Conservation (phyloP, 2,888 invertebrate genomes). For the Eudasyphora cyanicolor region DNA sequence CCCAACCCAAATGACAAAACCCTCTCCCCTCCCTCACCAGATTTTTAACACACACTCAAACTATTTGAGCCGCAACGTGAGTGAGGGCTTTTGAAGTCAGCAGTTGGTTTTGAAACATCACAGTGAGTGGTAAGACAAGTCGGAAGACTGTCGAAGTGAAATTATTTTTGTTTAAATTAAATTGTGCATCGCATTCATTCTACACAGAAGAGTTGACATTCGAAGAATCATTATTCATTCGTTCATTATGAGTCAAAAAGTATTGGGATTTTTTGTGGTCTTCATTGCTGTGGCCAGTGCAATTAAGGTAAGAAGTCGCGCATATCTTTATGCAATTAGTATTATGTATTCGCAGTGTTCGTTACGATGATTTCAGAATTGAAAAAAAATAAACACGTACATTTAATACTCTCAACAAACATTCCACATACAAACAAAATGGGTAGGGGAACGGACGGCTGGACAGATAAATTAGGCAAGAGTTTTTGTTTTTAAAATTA, state of each 20-base stretch:
- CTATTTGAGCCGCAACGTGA: slow-evolving; percentile 26
- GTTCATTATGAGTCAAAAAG: slow-evolving; percentile 68
- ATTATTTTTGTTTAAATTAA: slow-evolving; percentile 15
- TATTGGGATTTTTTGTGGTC: slow-evolving; percentile 70
- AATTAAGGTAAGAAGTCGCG: slow-evolving; percentile 69
- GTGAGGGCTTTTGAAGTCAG: slow-evolving; percentile 49
- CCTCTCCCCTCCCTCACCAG: neutral
- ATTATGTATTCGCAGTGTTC: neutral
- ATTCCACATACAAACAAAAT: neutral
- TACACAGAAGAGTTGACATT: slow-evolving; percentile 14
- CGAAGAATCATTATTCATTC: neutral
- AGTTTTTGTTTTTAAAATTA: neutral
- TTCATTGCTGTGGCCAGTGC: slow-evolving; percentile 71
- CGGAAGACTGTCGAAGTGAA: neutral
- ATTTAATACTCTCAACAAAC: neutral
- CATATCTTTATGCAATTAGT: neutral
- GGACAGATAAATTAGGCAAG: neutral
- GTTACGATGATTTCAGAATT: slow-evolving; percentile 30
- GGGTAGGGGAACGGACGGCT: neutral
- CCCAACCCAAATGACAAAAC: slow-evolving; percentile 56
- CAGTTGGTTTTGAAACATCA: slow-evolving; percentile 49
- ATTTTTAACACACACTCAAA: neutral
- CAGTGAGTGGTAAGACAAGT: slow-evolving; percentile 47
- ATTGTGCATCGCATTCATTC: neutral
- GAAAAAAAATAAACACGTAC: slow-evolving; percentile 44